Base-by-base conservation (phyloP, 2,888 invertebrate genomes). In the Augochlorella aurata region DNA sequence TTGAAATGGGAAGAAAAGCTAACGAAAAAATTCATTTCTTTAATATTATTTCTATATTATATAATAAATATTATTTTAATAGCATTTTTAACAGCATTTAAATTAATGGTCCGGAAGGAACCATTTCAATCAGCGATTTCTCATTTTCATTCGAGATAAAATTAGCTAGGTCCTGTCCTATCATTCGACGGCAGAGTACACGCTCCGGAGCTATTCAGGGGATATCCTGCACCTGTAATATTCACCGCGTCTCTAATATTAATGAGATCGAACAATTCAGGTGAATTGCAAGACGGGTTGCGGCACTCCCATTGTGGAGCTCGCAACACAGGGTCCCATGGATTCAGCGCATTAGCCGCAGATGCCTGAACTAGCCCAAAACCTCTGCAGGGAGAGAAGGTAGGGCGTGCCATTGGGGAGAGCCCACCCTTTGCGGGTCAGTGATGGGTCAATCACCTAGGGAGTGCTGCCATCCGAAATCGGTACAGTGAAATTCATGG, bases 401-500 rank as follows among this genome's bases (percentile, higher is more conserved):
- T 24, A 66, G 66, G 21, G 66, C 24, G 21, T 45, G 66, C 65
- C 65, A 10, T n/a, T 38, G 44, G 44, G 18, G 45, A 29, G 5
- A 29, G 5, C 10, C 68, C 49, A 50, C 69, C 69, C 68, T 68
- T 49, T 29, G 49, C 21, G 50, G 38, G 69, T 69, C 49, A 29
- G 49, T 61, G 54, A 24, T 66, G 76, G 52, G 66, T 58, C 66
- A 58, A 58, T 66, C 66, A 49, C 24, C 58, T 12, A 52, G 52
- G 24, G 44, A n/a, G 24, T 49, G 47, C 14, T 29, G 69, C 16
- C 54, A 54, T 63, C 52, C 54, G 24, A 21, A 54, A 45, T 69
- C 24, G 3, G 38, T n/a, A 69, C 44, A 45, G 61, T 24, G 80
- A 74, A 79, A 79, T 79, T 70, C 69, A 74, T 70, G 81, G 66